Evolutionary conservation across 2,113 vertebrate genomes (phyloP), one percentile per base, ranked within the genome.

Genomic region (Struthio camelus): DNA sequence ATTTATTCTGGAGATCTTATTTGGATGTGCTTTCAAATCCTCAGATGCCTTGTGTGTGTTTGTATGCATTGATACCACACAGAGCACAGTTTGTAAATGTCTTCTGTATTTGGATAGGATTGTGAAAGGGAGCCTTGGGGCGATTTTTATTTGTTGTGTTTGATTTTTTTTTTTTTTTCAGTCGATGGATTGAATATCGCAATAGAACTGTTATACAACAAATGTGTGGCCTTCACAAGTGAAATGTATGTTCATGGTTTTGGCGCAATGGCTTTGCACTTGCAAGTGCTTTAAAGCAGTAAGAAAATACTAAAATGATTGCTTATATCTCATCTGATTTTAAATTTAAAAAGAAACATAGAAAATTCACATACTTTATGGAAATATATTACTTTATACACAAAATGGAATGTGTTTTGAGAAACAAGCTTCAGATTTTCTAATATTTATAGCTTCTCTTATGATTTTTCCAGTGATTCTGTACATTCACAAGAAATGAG

Each of bases 111-210:
- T 61, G 64, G 9, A 58, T 72, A 42, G 32, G 56, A 51, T 54
- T 40, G 19, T 78, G 59, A 92, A 87, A 77, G 30, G 38, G 62
- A 87, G 36, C 20, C 75, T 80, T 73, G 40, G 32, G 30, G 82
- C 30, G 84, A 44, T 95, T 85, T 53, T 80, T 62, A 7, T n/a
- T 11, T 93, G 87, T n/a, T 17, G 13, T n/a, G 14, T 2, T 61
- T 93, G 67, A 25, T 83, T 80, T 78, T 8, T 93, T 87, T 93
- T 86, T 71, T 6, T 93, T 87, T 94, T 83, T 30, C 72, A 72
- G 42, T 40, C 71, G 66, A 23, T 86, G 28, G 59, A 58, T 44
- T 93, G 40, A 70, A 85, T 67, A 19, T 22, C 48, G 61, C 23
- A 89, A 40, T 70, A 50, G 50, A 78, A 70, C 15, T 48, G 34